A percentile compares a stretch with the other conserved stretches of the same genome.
These are phyloP conservation scores for Seira ritae DNA, from an alignment of 2,888 invertebrate species.

Conservation along the genomic window DNA sequence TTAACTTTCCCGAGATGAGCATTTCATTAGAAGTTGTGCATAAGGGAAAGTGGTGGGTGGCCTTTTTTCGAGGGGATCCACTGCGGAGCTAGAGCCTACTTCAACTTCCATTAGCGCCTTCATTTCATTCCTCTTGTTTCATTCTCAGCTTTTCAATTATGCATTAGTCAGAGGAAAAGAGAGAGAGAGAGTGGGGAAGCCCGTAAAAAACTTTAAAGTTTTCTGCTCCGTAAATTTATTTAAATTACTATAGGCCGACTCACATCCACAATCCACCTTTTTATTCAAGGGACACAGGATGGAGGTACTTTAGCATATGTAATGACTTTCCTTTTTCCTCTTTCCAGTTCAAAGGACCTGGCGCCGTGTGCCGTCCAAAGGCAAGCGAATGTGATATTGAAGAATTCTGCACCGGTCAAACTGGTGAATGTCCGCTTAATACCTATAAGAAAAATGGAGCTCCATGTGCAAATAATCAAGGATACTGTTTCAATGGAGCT, in stretches of 20 bases:
- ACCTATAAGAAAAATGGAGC: slow-evolving; percentile 95
- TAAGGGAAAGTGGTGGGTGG: too few relatives aligned
- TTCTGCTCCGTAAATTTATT: slow-evolving; percentile 14
- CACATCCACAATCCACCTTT: too few relatives aligned
- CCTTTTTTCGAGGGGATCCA: too few relatives aligned
- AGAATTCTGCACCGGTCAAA: slow-evolving; percentile 92
- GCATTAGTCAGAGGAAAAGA: slow-evolving; percentile 29
- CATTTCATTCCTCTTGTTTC: slow-evolving; percentile 23
- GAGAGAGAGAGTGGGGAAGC: neutral
- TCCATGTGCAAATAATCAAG: slow-evolving; percentile 83
- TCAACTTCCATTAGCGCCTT: slow-evolving; percentile 47
- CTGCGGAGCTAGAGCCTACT: slow-evolving; percentile 40
- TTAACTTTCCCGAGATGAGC: too few relatives aligned
- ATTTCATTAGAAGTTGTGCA: too few relatives aligned
- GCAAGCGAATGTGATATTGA: slow-evolving; percentile 96
- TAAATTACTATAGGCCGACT: neutral
- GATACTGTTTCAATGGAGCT: slow-evolving; percentile 93
- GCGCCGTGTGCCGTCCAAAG: slow-evolving; percentile 89
- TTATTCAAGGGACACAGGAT: neutral
- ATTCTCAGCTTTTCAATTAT: slow-evolving; percentile 41
- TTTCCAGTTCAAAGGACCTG: slow-evolving; percentile 83
- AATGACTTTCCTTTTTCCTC: slow-evolving; percentile 24
- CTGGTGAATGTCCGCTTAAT: slow-evolving; percentile 93
- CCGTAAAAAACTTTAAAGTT: neutral
- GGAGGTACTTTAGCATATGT: slow-evolving; percentile 14